phyloP scores from a whole-genome alignment of 23 tunicate genomes.

The Styela clava region DNA sequence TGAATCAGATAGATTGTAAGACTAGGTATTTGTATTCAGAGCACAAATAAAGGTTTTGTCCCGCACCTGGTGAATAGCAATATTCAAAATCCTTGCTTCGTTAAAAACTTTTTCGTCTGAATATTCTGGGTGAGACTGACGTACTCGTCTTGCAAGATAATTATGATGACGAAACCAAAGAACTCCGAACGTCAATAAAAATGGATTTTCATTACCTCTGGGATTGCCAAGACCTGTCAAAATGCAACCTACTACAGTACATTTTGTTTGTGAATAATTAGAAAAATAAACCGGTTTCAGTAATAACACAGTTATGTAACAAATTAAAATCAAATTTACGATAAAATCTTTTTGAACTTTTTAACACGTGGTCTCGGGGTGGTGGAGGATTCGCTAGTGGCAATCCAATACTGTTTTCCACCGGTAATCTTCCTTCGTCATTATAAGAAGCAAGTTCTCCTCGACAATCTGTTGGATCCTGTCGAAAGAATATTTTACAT shows the following conservation, averaged over 20 bases:
- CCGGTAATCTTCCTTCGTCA: constrained; percentile 23
- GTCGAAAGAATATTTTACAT: too few relatives aligned
- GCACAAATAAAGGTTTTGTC: too few relatives aligned
- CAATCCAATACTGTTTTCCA: constrained; percentile 19
- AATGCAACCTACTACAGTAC: too few relatives aligned
- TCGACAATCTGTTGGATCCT: constrained; percentile 26
- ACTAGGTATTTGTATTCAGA: too few relatives aligned
- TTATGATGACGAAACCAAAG: constrained; percentile 93
- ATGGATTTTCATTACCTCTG: constrained; percentile 65
- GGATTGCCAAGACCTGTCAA: constrained; percentile 51
- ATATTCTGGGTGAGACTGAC: constrained; percentile 43
- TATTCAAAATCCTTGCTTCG: constrained; percentile 67
- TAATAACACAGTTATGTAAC: too few relatives aligned
- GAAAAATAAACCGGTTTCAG: too few relatives aligned
- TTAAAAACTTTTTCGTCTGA: constrained; percentile 68
- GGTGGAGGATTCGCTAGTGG: constrained; percentile 34
- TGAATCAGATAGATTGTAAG: too few relatives aligned
- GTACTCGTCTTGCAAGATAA: constrained; percentile 52
- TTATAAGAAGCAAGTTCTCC: constrained; percentile 26
- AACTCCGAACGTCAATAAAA: constrained; percentile 54
- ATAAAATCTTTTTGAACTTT: constrained; percentile 14
- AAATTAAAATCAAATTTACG: constrained; percentile 19
- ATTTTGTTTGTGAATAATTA: too few relatives aligned
- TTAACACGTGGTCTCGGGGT: constrained; percentile 21
- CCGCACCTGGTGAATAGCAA: constrained; percentile 89